phyloP scores from a whole-genome alignment of 2,113 vertebrate species.

The Ciconia boyciana region DNA sequence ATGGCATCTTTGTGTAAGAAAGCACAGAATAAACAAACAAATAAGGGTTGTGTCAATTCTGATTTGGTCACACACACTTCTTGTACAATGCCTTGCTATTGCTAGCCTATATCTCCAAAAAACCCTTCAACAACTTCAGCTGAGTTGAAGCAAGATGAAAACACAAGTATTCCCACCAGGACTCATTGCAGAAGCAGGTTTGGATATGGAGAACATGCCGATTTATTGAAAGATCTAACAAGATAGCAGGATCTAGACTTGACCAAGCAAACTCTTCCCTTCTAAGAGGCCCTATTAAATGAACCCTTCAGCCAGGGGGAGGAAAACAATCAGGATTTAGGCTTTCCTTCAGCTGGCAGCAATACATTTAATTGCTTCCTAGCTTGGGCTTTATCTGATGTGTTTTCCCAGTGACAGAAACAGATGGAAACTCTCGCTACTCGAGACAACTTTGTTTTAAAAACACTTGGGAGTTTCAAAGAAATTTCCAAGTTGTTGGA shows the following conservation, averaged over 20 bases:
- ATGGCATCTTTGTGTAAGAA: neutral
- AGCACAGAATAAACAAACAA: neutral
- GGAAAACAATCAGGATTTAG: neutral
- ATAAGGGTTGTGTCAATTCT: neutral
- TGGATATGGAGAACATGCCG: neutral
- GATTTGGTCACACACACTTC: neutral
- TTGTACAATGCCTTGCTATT: neutral
- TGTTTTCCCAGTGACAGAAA: conserved; percentile 9
- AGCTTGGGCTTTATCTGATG: neutral
- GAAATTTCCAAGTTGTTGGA: neutral
- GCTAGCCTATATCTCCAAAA: neutral
- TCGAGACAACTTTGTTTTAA: neutral
- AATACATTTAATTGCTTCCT: conserved; percentile 14
- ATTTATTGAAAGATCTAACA: neutral
- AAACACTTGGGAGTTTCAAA: neutral
- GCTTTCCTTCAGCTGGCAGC: neutral
- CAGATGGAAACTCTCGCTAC: neutral
- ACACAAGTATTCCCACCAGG: neutral
- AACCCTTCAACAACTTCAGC: neutral
- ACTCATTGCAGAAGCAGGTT: neutral
- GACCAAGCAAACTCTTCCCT: neutral
- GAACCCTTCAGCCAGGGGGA: neutral
- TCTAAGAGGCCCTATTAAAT: neutral
- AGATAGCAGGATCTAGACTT: neutral
- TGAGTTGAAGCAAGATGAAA: neutral